These are phyloP conservation scores for Epinephelus cyanopodus DNA, from an alignment of 2,113 vertebrate species.

Conservation along the genomic window DNA sequence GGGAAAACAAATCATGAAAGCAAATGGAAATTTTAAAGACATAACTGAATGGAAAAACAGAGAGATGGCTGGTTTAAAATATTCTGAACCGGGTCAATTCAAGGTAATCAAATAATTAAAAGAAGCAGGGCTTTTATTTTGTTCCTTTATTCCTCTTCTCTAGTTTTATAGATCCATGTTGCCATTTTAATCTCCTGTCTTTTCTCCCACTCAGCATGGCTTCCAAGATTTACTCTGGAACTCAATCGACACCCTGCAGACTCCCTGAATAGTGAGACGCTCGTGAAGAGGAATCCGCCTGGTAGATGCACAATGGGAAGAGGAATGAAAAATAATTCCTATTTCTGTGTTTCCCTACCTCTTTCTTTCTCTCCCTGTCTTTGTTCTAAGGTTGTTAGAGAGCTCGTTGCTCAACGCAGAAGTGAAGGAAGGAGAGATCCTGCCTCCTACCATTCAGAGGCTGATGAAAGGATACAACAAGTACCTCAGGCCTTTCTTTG, in stretches of 20 bases:
- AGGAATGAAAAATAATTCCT: slow-evolving; percentile 12
- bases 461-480: slow-evolving; percentile 96
- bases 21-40: slow-evolving; percentile 32
- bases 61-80: slow-evolving; percentile 38
- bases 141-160: not conserved
- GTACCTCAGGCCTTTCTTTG: slow-evolving; percentile 93
- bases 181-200: slow-evolving; percentile 38
- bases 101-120: slow-evolving; percentile 36
- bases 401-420: slow-evolving; percentile 82
- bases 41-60: not conserved
- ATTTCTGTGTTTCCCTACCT: slow-evolving; percentile 19
- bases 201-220: slow-evolving; percentile 15
- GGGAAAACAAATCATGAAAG: slow-evolving; percentile 14
- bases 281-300: slow-evolving; percentile 8
- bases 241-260: slow-evolving; percentile 27
- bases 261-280: not conserved
- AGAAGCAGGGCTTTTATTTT: not conserved
- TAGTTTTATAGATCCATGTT: slow-evolving; percentile 4
- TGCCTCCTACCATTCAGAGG: slow-evolving; percentile 92
- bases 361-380: slow-evolving; percentile 23
- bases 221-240: slow-evolving; percentile 22
- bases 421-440: slow-evolving; percentile 87
- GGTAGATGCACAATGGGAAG: slow-evolving; percentile 11
- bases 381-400: slow-evolving; percentile 82
- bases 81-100: slow-evolving; percentile 1